phyloP scores from a whole-genome alignment of 2,888 invertebrate species.

The Drosophila tripunctata region DNA sequence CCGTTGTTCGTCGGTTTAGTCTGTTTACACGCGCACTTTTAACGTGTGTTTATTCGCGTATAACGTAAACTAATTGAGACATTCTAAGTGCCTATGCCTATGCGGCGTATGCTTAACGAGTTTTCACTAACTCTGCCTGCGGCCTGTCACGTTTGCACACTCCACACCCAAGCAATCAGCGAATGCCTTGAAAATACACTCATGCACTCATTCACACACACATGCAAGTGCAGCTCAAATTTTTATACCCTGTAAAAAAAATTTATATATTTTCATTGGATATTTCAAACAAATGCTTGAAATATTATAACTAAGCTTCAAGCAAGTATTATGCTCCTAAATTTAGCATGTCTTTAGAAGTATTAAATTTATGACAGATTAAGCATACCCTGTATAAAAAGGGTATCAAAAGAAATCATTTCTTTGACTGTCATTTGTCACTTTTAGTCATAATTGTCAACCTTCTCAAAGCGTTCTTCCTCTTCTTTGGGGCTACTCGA shows the following conservation, averaged over 20 bases:
- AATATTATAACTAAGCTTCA: too few relatives aligned
- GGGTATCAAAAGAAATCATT: background rate
- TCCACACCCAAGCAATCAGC: conserved; percentile 37
- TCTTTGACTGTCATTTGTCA: conserved; percentile 39
- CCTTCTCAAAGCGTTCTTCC: background rate
- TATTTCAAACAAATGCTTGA: too few relatives aligned
- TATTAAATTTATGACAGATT: background rate
- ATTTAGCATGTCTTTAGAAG: too few relatives aligned
- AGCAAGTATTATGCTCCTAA: too few relatives aligned
- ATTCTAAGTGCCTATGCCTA: conserved; percentile 44
- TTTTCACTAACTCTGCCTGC: conserved; percentile 31
- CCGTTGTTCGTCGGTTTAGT: conserved; percentile 17
- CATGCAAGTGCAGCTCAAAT: conserved; percentile 46
- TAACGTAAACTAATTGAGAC: conserved; percentile 75
- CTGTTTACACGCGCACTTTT: conserved; percentile 78
- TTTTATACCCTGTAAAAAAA: too few relatives aligned
- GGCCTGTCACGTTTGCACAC: conserved; percentile 64
- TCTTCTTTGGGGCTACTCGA: conserved; percentile 26
- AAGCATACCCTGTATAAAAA: background rate
- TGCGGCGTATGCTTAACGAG: conserved; percentile 57
- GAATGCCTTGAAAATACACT: conserved; percentile 38
- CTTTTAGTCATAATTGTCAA: conserved; percentile 23
- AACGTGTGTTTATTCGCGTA: conserved; percentile 72
- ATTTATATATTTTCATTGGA: too few relatives aligned
- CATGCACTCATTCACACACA: conserved; percentile 21